phyloP scores from a whole-genome alignment of 2,113 vertebrate species.

The Ictalurus furcatus region DNA sequence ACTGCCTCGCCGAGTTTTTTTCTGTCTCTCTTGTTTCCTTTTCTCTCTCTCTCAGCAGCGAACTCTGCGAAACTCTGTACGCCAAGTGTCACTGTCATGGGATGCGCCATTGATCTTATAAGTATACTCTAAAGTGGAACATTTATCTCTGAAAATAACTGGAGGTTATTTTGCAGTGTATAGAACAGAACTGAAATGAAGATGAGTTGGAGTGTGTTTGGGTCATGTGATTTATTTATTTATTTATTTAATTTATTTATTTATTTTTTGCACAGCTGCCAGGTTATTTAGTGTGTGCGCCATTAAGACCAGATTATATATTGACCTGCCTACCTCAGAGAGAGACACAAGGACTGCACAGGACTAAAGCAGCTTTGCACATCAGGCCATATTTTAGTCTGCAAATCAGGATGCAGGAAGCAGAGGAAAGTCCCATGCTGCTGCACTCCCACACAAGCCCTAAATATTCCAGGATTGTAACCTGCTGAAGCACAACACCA shows the following conservation, averaged over 20 bases:
- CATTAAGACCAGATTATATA: conserved; percentile 46
- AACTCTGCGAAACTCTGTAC: background rate
- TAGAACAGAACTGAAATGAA: too few relatives aligned
- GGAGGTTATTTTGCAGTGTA: background rate
- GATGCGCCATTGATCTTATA: background rate
- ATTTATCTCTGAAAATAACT: background rate
- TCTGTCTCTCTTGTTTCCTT: background rate
- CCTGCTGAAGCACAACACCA: background rate
- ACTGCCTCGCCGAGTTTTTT: background rate
- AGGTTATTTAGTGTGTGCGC: conserved; percentile 12
- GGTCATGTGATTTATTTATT: background rate
- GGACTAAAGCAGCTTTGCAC: conserved; percentile 59
- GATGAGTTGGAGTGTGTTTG: background rate
- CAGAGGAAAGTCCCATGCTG: background rate
- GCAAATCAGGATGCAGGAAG: conserved; percentile 45
- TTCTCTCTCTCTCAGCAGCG: background rate
- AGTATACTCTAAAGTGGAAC: background rate
- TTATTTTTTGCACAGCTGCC: background rate
- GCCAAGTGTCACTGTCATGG: background rate
- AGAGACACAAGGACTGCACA: background rate
- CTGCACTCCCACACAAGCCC: background rate
- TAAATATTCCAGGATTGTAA: background rate
- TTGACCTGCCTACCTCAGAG: conserved; percentile 52
- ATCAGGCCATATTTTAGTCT: conserved; percentile 53
- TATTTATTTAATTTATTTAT: too few relatives aligned